phyloP scores from a whole-genome alignment of 2,797 vertebrate genomes.

The Dendrocincla fuliginosa region DNA sequence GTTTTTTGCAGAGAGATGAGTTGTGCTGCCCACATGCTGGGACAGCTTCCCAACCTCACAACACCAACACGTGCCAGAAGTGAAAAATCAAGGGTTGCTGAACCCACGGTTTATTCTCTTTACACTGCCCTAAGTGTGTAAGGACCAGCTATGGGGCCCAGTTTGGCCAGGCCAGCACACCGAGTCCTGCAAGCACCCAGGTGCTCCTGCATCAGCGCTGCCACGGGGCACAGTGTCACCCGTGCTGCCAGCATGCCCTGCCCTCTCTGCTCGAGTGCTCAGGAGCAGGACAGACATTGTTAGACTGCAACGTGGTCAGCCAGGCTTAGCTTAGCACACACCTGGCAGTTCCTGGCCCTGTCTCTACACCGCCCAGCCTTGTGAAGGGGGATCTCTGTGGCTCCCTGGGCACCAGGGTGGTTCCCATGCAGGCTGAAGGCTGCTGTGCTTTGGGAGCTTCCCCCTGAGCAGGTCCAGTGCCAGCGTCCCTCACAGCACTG shows the following conservation, averaged over 20 bases:
- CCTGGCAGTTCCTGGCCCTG: background rate
- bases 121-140: background rate
- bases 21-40: background rate
- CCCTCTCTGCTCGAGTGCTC: background rate
- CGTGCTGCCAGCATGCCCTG: background rate
- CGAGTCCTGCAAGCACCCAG: background rate
- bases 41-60: background rate
- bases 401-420: background rate
- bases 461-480: background rate
- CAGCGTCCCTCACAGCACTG: background rate
- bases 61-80: background rate
- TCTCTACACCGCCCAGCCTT: background rate
- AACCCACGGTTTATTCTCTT: background rate
- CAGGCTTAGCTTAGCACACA: background rate
- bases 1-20: background rate
- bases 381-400: background rate
- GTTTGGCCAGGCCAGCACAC: background rate
- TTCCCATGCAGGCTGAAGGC: background rate
- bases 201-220: background rate
- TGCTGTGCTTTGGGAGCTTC: background rate
- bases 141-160: background rate
- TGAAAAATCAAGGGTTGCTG: background rate
- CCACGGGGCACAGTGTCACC: fast-evolving
- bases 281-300: background rate
- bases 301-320: fast-evolving